Base-by-base conservation (phyloP, 2,797 vertebrate genomes). In the Spinibarbus caldwelli region DNA sequence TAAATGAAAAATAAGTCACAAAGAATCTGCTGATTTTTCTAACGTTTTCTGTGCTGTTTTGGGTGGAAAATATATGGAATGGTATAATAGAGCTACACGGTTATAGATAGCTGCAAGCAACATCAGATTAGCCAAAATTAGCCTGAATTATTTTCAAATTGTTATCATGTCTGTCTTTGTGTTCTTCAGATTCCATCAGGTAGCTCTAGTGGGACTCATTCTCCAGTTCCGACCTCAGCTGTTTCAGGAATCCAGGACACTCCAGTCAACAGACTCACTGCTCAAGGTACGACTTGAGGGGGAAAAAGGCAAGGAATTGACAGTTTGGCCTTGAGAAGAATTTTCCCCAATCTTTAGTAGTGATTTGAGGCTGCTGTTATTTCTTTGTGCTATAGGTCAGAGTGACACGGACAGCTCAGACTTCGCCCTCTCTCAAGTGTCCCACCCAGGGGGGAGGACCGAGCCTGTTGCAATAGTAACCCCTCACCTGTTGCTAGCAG, bases 401-500 rank as follows among this genome's bases (percentile, higher is more conserved):
- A 98, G 94, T 38, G 95, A 96, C 80, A 92, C 93, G 14, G 94
- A 94, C 45, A 93, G 93, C 75, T 93, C 95, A 70, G 91, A 92
- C 88, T 96, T 95, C 0, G 87, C 93, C 78, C 90, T 92, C 86
- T 95, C 92, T 68, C 94, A 89, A 49, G 95, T 95, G 85, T 95
- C 95, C 57, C 91, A 88, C 9, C 87, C 88, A 77, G 91, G 91
- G 17, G 93, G 92, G 79, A 86, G 89, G 77, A 85, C 90, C 5
- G 90, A 95, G 23, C 94, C 92, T 0, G 80, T 47, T 71, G 94
- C 94, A 85, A 90, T 96, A 87, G 97, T 98, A 89, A 99, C 97
- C 14, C 96, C 96, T 5, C 93, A 96, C 88, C 97, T 99, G 62
- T 89, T 98, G 85, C 95, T 96, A 0, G 97, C 97, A 23, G 85